Percentiles rank a stretch among this genome's conserved stretches.
Evolutionary conservation across 2,113 vertebrate genomes (phyloP).

Genomic region (Phocoena sinus): DNA sequence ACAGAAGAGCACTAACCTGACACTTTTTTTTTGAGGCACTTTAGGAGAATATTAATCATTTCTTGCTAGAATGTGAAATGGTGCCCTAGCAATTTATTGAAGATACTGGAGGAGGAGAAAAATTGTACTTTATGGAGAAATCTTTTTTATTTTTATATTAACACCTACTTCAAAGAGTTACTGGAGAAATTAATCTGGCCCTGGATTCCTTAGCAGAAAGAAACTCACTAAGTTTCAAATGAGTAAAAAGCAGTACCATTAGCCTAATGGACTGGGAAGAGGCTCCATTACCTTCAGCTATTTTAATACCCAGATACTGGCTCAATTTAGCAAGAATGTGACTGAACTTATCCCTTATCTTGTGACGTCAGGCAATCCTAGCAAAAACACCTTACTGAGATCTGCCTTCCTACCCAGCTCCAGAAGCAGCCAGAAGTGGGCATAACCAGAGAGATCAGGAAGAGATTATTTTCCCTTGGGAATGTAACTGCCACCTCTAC

Average conservation of each 20-base stretch:
- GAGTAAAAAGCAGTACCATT: not conserved
- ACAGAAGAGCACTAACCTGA: not conserved
- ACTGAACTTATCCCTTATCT: not conserved
- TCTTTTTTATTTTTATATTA: conserved; percentile 35
- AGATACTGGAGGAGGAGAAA: not conserved
- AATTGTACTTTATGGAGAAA: not conserved
- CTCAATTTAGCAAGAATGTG: not conserved
- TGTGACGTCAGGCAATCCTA: not conserved
- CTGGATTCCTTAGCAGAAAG: not conserved
- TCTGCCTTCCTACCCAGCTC: not conserved
- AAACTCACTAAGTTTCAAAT: not conserved
- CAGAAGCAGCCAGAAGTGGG: not conserved
- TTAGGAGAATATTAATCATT: not conserved
- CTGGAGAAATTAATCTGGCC: conserved; percentile 8
- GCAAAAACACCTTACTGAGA: not conserved
- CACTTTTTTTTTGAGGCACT: not conserved
- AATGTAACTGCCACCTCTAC: not conserved
- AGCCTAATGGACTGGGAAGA: not conserved
- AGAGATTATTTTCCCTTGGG: not conserved
- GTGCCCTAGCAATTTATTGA: not conserved
- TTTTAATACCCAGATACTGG: not conserved
- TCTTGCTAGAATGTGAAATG: not conserved
- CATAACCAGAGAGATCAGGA: not conserved
- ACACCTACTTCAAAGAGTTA: conserved; percentile 21
- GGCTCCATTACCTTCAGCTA: not conserved